phyloP scores from a whole-genome alignment of 2,113 vertebrate genomes.

The Puffinus mauretanicus region DNA sequence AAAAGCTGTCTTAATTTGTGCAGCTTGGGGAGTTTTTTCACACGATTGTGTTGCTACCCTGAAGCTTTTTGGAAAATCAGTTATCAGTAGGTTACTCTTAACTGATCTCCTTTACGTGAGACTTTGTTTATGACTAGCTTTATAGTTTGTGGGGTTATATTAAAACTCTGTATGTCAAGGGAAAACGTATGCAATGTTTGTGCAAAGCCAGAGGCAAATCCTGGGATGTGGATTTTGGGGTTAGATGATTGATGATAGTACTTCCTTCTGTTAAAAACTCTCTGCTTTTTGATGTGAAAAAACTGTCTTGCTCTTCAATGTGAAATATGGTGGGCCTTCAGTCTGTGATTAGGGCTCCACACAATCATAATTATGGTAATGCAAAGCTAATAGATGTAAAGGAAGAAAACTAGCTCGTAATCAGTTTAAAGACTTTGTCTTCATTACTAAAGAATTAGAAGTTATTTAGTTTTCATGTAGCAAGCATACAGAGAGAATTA shows the following conservation, averaged over 20 bases:
- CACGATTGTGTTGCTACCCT: background rate
- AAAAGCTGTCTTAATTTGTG: background rate
- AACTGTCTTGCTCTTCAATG: background rate
- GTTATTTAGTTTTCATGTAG: background rate
- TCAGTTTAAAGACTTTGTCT: background rate
- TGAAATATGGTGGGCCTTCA: background rate
- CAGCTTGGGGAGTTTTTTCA: background rate
- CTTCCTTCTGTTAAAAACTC: background rate
- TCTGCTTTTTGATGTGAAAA: background rate
- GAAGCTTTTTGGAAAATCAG: background rate
- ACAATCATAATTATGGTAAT: background rate
- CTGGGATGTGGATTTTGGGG: background rate
- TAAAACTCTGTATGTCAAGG: background rate
- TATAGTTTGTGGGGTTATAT: background rate
- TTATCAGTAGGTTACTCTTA: background rate
- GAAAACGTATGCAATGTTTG: background rate
- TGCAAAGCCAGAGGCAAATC: background rate
- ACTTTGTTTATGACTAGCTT: background rate
- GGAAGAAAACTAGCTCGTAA: background rate
- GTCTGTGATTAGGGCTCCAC: background rate
- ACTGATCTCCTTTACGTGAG: background rate
- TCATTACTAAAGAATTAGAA: background rate
- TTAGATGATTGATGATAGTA: background rate
- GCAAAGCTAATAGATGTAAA: background rate
- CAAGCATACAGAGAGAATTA: background rate